Conservation (phyloP, 2,888 invertebrate species). For the Scelioninae gen. 1 region DNA sequence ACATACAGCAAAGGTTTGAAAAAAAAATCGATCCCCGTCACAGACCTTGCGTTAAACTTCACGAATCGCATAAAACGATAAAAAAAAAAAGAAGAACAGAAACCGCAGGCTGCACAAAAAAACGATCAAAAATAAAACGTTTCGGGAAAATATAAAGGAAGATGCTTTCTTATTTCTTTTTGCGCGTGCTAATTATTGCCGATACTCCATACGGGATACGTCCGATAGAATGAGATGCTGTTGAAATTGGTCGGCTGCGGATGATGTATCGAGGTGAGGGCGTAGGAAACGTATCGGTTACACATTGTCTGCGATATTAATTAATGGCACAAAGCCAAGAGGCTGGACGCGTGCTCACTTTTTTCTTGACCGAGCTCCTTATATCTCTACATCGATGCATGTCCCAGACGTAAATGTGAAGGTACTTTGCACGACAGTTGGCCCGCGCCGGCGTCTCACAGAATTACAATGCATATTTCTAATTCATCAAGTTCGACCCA, state of each 20-base stretch:
- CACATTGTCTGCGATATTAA: slow-evolving; percentile 70
- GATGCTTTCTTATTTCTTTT: slow-evolving; percentile 55
- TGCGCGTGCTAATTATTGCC: slow-evolving; percentile 65
- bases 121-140: slow-evolving; percentile 28
- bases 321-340: slow-evolving; percentile 59
- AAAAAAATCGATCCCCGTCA: slow-evolving; percentile 49
- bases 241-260: slow-evolving; percentile 46
- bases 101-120: slow-evolving; percentile 18
- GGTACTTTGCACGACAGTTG: slow-evolving; percentile 60
- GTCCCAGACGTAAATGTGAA: slow-evolving; percentile 29
- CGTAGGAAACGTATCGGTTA: slow-evolving; percentile 66
- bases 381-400: slow-evolving; percentile 52
- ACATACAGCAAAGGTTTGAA: slow-evolving; percentile 40
- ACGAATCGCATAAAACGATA: slow-evolving; percentile 14
- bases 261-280: slow-evolving; percentile 69
- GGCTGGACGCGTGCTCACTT: slow-evolving; percentile 62
- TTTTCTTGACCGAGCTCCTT: slow-evolving; percentile 28
- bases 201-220: slow-evolving; percentile 68
- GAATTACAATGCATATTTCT: slow-evolving; percentile 49
- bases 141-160: slow-evolving; percentile 56
- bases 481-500: slow-evolving; percentile 36
- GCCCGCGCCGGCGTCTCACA: slow-evolving; percentile 34
- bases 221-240: slow-evolving; percentile 42
- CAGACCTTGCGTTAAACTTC: slow-evolving; percentile 48
- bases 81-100: slow-evolving; percentile 17